A percentile compares a stretch with the other conserved stretches of the same genome.
phyloP scores from a whole-genome alignment of 2,797 vertebrate species.

The Manis pentadactyla region DNA sequence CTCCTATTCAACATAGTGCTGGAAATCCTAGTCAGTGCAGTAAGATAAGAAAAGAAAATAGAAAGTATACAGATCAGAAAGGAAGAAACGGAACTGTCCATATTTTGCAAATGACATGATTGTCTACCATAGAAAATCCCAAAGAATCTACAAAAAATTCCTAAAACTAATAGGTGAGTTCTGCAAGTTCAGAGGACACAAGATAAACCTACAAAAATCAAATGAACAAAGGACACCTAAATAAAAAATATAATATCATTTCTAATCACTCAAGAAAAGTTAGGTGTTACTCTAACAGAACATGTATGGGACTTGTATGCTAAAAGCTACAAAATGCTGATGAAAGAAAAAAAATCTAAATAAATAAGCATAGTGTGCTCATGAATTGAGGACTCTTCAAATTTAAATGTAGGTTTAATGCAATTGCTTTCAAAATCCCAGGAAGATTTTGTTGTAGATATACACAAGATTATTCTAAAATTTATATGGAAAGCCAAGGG shows the following conservation, averaged over 20 bases:
- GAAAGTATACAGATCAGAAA: slow-evolving; percentile 10
- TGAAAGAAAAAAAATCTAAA: neutral
- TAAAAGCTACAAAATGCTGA: neutral
- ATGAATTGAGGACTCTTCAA: neutral
- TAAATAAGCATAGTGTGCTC: neutral
- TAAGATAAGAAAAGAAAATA: neutral
- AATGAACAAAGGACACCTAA: neutral
- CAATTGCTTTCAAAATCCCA: neutral
- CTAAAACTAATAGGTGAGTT: neutral
- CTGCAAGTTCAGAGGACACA: neutral
- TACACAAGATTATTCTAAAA: neutral
- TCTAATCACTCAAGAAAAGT: neutral
- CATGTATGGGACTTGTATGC: neutral
- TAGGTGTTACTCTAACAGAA: neutral
- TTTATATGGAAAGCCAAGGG: neutral
- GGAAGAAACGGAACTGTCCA: slow-evolving; percentile 39
- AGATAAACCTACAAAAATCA: neutral
- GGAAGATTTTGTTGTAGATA: neutral
- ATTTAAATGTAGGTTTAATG: neutral
- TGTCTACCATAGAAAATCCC: slow-evolving; percentile 43
- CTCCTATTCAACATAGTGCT: neutral
- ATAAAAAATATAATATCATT: neutral
- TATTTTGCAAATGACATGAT: neutral
- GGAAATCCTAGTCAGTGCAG: neutral
- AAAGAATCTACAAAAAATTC: slow-evolving; percentile 54